Evolutionary conservation across 2,888 invertebrate genomes (phyloP), one percentile per base, ranked within the genome.

Genomic region (Agrotis clavis): DNA sequence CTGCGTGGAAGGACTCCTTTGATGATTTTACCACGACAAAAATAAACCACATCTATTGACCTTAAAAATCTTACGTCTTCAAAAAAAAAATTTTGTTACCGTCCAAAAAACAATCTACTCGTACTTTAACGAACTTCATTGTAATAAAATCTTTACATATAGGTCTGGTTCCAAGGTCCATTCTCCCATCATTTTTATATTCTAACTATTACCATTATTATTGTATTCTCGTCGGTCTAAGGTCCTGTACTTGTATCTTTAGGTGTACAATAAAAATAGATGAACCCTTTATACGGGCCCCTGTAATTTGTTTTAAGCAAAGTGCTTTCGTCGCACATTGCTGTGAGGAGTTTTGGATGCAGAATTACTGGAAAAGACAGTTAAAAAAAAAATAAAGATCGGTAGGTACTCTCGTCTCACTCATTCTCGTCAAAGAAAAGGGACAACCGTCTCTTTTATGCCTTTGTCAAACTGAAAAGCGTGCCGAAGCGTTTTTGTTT

Each of bases 221-320:
- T 41, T 71, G 83, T 83, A 89, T 88, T 89, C 87, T 67, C 67
- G 65, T 81, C 85, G 73, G 77, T 74, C 83, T 75, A 79, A 82
- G 82, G 79, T 77, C 76, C 57, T 79, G 74, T 59, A 78, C 74
- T 74, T 84, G 82, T 84, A 85, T 85, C 85, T 84, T 77, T 82
- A 82, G 81, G 74, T 79, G 77, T 73, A 84, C 88, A 87, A 89
- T 90, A 91, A 90, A 91, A 91, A 89, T 90, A 90, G 87, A 90
- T 90, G 88, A 89, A 90, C 89, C 88, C 89, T 89, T 90, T 89
- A 85, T 83, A 84, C 74, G 81, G 81, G 81, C 75, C 73, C 75
- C 83, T 69, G 88, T 90, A 92, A 92, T 92, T 92, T 92, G 90
- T 90, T 91, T 90, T 88, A 90, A 88, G 91, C 85, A 88, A 91